These are phyloP conservation scores for Microtus pennsylvanicus DNA, from an alignment of 2,113 vertebrate genomes.

Conservation along the genomic window DNA sequence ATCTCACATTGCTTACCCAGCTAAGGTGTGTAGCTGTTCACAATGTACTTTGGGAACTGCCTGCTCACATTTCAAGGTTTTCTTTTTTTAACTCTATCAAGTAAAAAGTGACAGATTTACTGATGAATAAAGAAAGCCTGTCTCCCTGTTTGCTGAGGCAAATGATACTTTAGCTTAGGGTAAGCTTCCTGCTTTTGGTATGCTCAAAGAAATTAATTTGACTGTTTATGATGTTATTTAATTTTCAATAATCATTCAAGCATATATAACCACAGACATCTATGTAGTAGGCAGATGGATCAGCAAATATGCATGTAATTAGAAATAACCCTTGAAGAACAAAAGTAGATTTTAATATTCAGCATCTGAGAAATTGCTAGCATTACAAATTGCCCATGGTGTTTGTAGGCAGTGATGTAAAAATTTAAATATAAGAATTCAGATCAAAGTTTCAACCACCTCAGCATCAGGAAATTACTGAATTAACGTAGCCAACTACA, in stretches of 20 bases:
- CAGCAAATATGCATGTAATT: constrained; percentile 90
- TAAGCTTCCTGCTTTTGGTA: constrained; percentile 76
- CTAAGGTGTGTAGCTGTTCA: constrained; percentile 43
- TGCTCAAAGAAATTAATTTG: constrained; percentile 86
- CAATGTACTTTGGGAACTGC: constrained; percentile 67
- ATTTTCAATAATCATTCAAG: constrained; percentile 89
- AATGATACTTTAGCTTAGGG: constrained; percentile 80
- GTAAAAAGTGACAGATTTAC: constrained; percentile 69
- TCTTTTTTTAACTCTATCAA: constrained; percentile 63
- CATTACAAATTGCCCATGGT: constrained; percentile 69
- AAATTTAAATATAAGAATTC: constrained; percentile 66
- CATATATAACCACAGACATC: constrained; percentile 86
- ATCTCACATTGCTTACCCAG: constrained; percentile 69
- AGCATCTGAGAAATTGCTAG: constrained; percentile 78
- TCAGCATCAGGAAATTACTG: constrained; percentile 59
- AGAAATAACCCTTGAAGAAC: constrained; percentile 86
- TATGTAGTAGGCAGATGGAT: constrained; percentile 88
- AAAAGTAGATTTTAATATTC: constrained; percentile 84
- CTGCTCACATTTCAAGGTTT: constrained; percentile 73
- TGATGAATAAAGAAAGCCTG: constrained; percentile 54
- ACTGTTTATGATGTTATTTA: constrained; percentile 88
- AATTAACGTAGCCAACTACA: constrained; percentile 44
- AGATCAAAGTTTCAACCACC: constrained; percentile 51
- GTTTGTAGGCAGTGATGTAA: constrained; percentile 68
- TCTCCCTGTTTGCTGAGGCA: constrained; percentile 76